These are phyloP conservation scores for Drosophila greeni DNA, from an alignment of 2,888 invertebrate species.

Conservation along the genomic window DNA sequence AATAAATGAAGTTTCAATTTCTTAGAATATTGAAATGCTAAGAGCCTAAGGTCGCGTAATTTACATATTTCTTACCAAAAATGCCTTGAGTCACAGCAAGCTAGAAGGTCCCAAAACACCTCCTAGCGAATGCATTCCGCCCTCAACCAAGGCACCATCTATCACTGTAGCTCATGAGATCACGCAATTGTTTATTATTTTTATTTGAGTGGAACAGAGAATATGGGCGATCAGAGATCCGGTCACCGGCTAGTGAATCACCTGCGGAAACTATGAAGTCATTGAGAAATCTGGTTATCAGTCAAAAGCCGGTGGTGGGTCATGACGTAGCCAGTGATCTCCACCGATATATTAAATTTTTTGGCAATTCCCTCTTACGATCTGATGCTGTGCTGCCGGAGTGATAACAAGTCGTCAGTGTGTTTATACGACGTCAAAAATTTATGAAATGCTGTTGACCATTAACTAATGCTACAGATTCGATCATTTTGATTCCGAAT, in stretches of 20 bases:
- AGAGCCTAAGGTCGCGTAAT: conserved; percentile 17
- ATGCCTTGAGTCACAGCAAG: conserved; percentile 58
- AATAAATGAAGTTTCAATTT: conserved; percentile 2
- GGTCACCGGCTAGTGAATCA: conserved; percentile 57
- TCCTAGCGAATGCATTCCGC: not conserved
- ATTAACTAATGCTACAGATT: not conserved
- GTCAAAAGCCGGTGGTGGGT: conserved; percentile 12
- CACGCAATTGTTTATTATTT: conserved; percentile 40
- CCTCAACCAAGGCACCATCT: conserved; percentile 1
- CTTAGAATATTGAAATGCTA: conserved; percentile 2
- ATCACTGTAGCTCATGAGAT: conserved; percentile 49
- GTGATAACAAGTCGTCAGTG: conserved; percentile 5
- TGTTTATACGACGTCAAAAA: not conserved
- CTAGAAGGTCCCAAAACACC: conserved; percentile 10
- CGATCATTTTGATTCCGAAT: not conserved
- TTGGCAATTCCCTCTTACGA: not conserved
- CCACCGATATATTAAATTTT: conserved; percentile 4
- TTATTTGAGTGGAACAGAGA: conserved; percentile 45
- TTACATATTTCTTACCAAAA: conserved; percentile 47
- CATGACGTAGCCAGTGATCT: conserved; percentile 48
- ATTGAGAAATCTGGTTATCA: conserved; percentile 33
- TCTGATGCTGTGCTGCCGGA: not conserved
- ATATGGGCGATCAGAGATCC: not conserved
- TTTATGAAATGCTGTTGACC: not conserved
- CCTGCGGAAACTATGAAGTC: conserved; percentile 48